Evolutionary conservation across 2,113 vertebrate genomes (phyloP), one percentile per base, ranked within the genome.

Genomic region (Myiozetetes cayanensis): DNA sequence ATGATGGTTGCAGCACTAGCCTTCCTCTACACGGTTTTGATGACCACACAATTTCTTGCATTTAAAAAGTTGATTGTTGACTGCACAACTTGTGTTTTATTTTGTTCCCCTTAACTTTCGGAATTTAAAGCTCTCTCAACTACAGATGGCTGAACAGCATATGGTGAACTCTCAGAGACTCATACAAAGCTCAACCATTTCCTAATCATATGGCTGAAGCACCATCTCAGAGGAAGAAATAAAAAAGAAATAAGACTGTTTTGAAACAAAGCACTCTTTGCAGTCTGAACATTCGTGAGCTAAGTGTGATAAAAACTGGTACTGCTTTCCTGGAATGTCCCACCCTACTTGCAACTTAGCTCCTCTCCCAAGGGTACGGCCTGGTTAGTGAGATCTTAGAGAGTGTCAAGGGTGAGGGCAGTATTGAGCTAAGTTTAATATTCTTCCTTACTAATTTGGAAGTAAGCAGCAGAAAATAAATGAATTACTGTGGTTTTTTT

Each of bases 351-450:
- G 19, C n/a, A 70, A 37, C 39, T 82, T 52, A 55, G 14, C 47
- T 89, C 33, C 27, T 66, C 33, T 83, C 33, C 10, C 13, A 18
- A 24, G 33, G 25, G 4, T 59, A 7, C 47, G 83, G 33, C 12
- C 20, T 68, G 8, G 4, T 52, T 85, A n/a, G 23, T 24, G 24
- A 70, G 30, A 46, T 62, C 66, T 79, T 58, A 52, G 16, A 76
- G 12, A 62, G 5, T 30, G 20, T 33, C 31, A 63, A 71, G 43
- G 8, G 4, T 59, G 78, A 96, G 71, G 63, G 82, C 35, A 80
- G 53, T 83, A 50, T 91, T 94, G 87, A 91, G 59, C 53, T 83
- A 77, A 66, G 84, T 79, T 96, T 88, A 65, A 68, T 82, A 78
- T 58, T 72, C 55, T 85, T 81, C 61, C 41, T 62, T 39, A 53